These are phyloP conservation scores for Myanophis thanlyinensis DNA, from an alignment of 2,113 vertebrate genomes.

Conservation along the genomic window DNA sequence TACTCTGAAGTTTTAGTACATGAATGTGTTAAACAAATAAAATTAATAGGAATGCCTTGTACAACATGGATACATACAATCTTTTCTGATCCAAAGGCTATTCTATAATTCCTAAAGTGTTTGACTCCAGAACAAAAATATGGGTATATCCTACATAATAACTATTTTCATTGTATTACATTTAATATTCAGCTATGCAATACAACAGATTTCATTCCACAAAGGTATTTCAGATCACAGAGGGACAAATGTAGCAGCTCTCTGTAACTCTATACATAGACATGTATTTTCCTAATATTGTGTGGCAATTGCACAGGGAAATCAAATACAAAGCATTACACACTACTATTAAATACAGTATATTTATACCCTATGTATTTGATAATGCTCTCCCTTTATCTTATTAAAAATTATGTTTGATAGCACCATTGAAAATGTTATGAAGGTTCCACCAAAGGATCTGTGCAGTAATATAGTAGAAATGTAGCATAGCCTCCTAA, in stretches of 20 bases:
- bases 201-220: neutral
- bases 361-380: neutral
- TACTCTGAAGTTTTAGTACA: neutral
- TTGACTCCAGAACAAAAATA: neutral
- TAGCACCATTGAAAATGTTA: neutral
- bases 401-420: neutral
- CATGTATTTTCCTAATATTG: neutral
- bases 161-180: neutral
- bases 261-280: neutral
- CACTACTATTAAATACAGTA: neutral
- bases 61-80: neutral
- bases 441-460: neutral
- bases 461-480: neutral
- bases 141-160: neutral
- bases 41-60: neutral
- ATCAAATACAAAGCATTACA: neutral
- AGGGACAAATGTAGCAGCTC: neutral
- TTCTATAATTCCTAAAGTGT: neutral
- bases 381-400: neutral
- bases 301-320: neutral
- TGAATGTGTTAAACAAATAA: neutral
- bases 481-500: neutral
- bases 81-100: neutral
- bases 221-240: neutral
- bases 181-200: neutral